Evolutionary conservation across 1,140 invertebrate genomes (phyloP).

Genomic region (Pogonomyrmex barbatus): DNA sequence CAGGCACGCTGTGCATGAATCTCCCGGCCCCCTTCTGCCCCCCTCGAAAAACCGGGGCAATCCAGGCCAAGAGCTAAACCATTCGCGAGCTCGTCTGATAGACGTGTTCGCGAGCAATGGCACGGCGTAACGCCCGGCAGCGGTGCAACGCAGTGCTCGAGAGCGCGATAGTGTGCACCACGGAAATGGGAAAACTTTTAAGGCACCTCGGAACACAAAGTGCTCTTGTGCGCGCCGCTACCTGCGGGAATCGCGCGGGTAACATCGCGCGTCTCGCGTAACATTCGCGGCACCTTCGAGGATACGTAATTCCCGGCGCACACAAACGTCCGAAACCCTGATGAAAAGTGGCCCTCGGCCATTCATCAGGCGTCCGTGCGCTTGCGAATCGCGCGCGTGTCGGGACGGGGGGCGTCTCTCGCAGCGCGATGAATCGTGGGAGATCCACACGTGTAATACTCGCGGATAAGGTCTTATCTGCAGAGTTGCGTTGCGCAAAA

Average conservation of each 20-base stretch:
- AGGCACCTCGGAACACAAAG: constrained; percentile 72
- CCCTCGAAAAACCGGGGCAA: constrained; percentile 62
- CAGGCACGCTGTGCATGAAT: constrained; percentile 55
- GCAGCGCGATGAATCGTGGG: constrained; percentile 7
- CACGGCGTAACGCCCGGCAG: constrained; percentile 55
- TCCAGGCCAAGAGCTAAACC: constrained; percentile 54
- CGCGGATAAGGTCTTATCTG: constrained; percentile 14
- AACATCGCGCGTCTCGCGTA: constrained; percentile 40
- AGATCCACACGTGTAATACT: neutral
- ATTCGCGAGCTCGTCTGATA: constrained; percentile 53
- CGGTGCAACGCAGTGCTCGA: constrained; percentile 30
- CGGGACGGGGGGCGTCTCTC: neutral
- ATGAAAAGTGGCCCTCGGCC: constrained; percentile 41
- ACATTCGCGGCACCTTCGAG: constrained; percentile 36
- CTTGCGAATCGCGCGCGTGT: constrained; percentile 23
- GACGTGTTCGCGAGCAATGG: constrained; percentile 36
- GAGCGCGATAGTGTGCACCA: constrained; percentile 58
- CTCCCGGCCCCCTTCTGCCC: neutral
- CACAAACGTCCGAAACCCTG: constrained; percentile 15
- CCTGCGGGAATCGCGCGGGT: constrained; percentile 49
- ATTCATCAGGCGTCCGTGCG: constrained; percentile 28
- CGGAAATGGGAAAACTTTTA: constrained; percentile 78
- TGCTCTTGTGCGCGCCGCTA: constrained; percentile 47
- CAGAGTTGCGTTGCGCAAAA: constrained; percentile 3
- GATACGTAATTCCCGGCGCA: constrained; percentile 54